These are phyloP conservation scores for Acanthosoma haemorrhoidale DNA, from an alignment of 2,888 invertebrate species.

Conservation along the genomic window DNA sequence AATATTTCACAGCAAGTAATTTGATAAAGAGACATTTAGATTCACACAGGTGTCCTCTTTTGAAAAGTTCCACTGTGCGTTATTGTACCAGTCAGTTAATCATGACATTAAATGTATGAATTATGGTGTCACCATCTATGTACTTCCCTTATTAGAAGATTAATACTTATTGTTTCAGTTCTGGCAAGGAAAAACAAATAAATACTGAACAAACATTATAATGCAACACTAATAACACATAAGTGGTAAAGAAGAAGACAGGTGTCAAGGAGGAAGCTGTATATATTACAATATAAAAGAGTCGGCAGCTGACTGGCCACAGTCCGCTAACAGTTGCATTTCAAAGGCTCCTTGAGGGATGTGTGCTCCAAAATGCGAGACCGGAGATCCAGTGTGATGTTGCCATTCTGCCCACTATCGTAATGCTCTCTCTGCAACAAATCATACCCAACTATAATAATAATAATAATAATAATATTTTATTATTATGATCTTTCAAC, in stretches of 20 bases:
- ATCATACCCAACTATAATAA: neutral
- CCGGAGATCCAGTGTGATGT: slow-evolving; percentile 37
- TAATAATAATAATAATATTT: neutral
- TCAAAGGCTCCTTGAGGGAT: slow-evolving; percentile 36
- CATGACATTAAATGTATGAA: too few species aligned
- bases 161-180: too few species aligned
- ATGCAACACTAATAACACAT: neutral
- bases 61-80: too few species aligned
- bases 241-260: too few species aligned
- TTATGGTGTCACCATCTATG: too few species aligned
- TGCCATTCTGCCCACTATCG: slow-evolving; percentile 38
- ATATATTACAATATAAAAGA: slow-evolving; percentile 5
- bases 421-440: slow-evolving; percentile 33
- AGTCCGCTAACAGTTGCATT: slow-evolving; percentile 37
- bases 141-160: too few species aligned
- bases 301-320: neutral
- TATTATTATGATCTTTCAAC: too few species aligned
- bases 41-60: too few species aligned
- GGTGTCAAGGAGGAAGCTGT: neutral
- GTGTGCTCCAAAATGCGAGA: slow-evolving; percentile 38
- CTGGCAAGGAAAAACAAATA: neutral
- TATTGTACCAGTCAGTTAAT: too few species aligned
- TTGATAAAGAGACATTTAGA: too few species aligned
- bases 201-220: neutral
- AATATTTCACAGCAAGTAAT: too few species aligned